phyloP scores from a whole-genome alignment of 1,140 invertebrate species.

The Carposina sasakii region DNA sequence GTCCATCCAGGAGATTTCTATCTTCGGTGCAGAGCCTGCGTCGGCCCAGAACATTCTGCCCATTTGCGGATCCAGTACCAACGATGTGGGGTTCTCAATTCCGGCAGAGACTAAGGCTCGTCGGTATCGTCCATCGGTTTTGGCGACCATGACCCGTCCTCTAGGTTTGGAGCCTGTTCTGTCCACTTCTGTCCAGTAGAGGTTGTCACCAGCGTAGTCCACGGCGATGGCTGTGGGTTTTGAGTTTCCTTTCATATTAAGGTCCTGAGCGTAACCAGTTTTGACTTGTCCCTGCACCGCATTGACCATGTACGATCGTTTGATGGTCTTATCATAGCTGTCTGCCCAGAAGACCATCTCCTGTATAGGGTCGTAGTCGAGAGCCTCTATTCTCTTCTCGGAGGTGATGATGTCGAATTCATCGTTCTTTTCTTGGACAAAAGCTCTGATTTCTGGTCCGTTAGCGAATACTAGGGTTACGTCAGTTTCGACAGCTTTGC shows the following conservation, averaged over 20 bases:
- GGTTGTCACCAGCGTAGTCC: constrained; percentile 93
- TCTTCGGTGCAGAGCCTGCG: constrained; percentile 86
- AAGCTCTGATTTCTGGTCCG: constrained; percentile 89
- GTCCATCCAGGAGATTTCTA: constrained; percentile 96
- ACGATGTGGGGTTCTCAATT: constrained; percentile 87
- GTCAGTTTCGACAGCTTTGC: constrained; percentile 79
- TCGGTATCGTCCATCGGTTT: constrained; percentile 91
- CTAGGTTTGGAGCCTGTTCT: constrained; percentile 79
- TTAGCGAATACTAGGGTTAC: constrained; percentile 82
- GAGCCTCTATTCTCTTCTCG: constrained; percentile 88
- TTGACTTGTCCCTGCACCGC: constrained; percentile 83
- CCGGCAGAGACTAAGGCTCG: constrained; percentile 81
- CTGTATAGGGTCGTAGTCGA: constrained; percentile 88
- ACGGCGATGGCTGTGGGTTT: constrained; percentile 90
- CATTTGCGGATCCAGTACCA: constrained; percentile 89
- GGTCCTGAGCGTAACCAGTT: constrained; percentile 89
- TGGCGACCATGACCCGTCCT: constrained; percentile 88
- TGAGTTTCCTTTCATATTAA: constrained; percentile 85
- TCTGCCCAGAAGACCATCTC: constrained; percentile 96
- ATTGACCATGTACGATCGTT: constrained; percentile 91
- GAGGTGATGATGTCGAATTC: constrained; percentile 84
- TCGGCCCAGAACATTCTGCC: constrained; percentile 94
- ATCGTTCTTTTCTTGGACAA: constrained; percentile 77
- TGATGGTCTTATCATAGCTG: constrained; percentile 90
- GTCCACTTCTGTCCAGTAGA: constrained; percentile 96